These are phyloP conservation scores for Cantharis lateralis DNA, from an alignment of 2,888 invertebrate species.

Conservation along the genomic window DNA sequence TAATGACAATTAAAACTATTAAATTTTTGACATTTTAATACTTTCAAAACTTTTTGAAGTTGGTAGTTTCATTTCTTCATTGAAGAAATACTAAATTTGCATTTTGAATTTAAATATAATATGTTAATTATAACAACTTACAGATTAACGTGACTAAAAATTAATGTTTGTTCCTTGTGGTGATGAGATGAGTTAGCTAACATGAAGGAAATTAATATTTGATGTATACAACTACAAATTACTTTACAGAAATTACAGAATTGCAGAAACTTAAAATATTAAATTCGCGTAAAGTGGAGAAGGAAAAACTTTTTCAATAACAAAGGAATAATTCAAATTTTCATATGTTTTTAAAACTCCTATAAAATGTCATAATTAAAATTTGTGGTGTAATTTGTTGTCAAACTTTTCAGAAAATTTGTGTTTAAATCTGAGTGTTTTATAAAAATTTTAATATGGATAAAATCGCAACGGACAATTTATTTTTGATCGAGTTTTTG, in stretches of 20 bases:
- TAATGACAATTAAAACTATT: constrained; percentile 10
- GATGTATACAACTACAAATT: no score
- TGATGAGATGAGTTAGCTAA: no score
- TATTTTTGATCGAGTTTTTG: constrained; percentile 69
- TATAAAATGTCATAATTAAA: constrained; percentile 11
- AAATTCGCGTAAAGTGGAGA: neutral
- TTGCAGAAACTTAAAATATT: no score
- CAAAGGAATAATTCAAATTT: neutral
- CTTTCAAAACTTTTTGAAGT: neutral
- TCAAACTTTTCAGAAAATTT: constrained; percentile 8
- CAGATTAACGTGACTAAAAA: neutral
- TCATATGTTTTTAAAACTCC: neutral
- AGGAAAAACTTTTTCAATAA: neutral
- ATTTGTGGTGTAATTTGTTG: constrained; percentile 9
- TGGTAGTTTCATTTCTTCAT: no score
- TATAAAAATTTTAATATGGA: constrained; percentile 42
- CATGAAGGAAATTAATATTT: no score
- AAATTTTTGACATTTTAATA: neutral
- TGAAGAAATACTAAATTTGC: no score
- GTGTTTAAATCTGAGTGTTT: constrained; percentile 10
- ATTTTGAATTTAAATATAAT: no score
- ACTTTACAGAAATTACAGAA: no score
- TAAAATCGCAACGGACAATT: constrained; percentile 60
- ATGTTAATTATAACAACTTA: neutral
- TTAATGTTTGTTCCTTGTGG: no score